Evolutionary conservation across 2,113 vertebrate species (phyloP).

Genomic region (Colistium nudipinnis): DNA sequence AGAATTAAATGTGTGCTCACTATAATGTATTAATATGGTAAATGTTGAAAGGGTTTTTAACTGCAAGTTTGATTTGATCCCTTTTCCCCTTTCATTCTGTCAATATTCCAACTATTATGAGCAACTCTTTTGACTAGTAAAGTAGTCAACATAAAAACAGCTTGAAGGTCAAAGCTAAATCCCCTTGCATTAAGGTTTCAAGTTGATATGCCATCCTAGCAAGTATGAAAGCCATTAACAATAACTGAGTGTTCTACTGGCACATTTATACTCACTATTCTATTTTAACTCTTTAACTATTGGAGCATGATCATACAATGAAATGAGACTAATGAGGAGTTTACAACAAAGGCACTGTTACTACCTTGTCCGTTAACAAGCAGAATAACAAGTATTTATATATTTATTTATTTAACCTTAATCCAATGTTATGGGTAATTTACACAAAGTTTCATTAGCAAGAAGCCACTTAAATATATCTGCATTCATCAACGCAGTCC

Average conservation of each 20-base stretch:
- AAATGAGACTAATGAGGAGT: conserved; percentile 62
- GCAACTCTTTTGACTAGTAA: conserved; percentile 31
- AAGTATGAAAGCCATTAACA: conserved; percentile 59
- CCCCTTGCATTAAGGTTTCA: conserved; percentile 28
- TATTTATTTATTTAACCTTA: background rate
- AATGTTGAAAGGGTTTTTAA: background rate
- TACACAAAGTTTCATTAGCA: conserved; percentile 13
- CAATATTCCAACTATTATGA: conserved; percentile 31
- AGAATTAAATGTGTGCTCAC: conserved; percentile 15
- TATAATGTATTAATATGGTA: background rate
- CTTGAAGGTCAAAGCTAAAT: conserved; percentile 57
- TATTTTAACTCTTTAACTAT: conserved; percentile 11
- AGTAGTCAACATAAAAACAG: conserved; percentile 42
- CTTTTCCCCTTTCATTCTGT: conserved; percentile 1
- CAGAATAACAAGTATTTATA: background rate
- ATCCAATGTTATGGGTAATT: conserved; percentile 31
- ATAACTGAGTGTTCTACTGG: conserved; percentile 11
- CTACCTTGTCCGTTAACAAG: conserved; percentile 2
- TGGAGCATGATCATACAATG: conserved; percentile 31
- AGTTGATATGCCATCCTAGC: conserved; percentile 28
- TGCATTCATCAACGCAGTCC: background rate
- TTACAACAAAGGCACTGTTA: conserved; percentile 19
- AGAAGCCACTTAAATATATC: background rate
- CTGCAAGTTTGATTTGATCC: background rate
- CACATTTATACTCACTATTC: conserved; percentile 1